Base-by-base conservation (phyloP, 2,113 vertebrate genomes). In the Acinonyx jubatus region DNA sequence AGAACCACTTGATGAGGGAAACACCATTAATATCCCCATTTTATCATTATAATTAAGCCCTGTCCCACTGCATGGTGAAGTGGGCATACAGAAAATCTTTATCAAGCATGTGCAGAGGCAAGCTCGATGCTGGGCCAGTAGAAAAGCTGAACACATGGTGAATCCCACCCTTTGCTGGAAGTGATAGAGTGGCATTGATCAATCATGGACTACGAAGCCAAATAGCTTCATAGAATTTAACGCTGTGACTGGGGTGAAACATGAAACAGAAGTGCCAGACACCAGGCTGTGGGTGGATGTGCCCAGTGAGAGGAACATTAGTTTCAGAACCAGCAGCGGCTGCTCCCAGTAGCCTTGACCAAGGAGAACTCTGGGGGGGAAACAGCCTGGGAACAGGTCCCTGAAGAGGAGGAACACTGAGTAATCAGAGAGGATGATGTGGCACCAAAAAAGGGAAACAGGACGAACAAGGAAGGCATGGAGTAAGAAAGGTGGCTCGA, bases 141-240 rank as follows among this genome's bases (percentile, higher is more conserved):
- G n/a, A 41, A 63, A 83, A 57, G 9, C 50, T 14, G 5, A 78
- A 52, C 5, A 3, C 0, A 0, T 4, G 7, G 68, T 10, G 25
- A 66, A 18, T 27, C 88, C 57, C 55, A 18, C 63, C 68, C 78
- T 91, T 94, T 36, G 38, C 89, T 76, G 76, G 50, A 48, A 89
- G 48, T 9, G 74, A 12, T 63, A 4, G n/a, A 71, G 15, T 66
- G 33, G 27, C 3, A 4, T 31, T 50, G 7, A 18, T 25, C 29
- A 15, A 4, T 78, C 33, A 27, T 16, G 4, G 19, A 61, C 57
- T 68, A 21, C 78, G n/a, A 81, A 82, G 33, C 33, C 57, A 31
- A 31, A 0, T 21, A 18, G 74, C 68, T 48, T 93, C n/a, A 1
- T 7, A 18, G 45, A 55, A 5, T 55, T 27, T 41, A 61, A 89